These are phyloP conservation scores for Heteropelma amictum DNA, from an alignment of 2,888 invertebrate species.

Conservation along the genomic window DNA sequence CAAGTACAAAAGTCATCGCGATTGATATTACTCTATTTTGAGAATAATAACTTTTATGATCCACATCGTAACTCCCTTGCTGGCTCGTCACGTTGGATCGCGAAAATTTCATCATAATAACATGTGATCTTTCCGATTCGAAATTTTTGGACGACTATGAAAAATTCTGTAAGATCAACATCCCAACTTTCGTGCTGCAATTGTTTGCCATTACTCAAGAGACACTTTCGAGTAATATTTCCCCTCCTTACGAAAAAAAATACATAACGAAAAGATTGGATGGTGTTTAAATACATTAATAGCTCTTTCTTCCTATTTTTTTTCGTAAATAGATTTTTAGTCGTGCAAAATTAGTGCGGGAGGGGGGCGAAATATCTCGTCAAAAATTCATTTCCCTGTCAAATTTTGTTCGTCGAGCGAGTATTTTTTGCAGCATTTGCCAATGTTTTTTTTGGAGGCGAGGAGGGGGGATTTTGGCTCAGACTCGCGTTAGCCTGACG, in stretches of 20 bases:
- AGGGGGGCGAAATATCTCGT: not conserved
- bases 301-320: not conserved
- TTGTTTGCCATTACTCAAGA: not conserved
- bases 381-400: not conserved
- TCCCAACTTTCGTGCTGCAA: not conserved
- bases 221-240: constrained; percentile 9
- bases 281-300: not conserved
- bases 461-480: constrained; percentile 47
- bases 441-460: constrained; percentile 41
- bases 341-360: too few species aligned
- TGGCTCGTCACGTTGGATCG: constrained; percentile 8
- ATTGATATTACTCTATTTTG: constrained; percentile 41
- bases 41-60: constrained; percentile 46
- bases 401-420: not conserved
- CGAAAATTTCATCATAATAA: too few species aligned
- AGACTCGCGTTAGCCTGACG: constrained; percentile 23
- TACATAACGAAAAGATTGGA: not conserved
- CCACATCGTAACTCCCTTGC: constrained; percentile 8
- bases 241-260: constrained; percentile 1
- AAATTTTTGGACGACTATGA: not conserved
- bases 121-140: too few species aligned
- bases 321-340: too few species aligned
- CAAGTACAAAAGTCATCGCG: constrained; percentile 7
- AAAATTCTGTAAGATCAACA: not conserved
- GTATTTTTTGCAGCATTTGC: constrained; percentile 18